Percentiles rank a stretch among this genome's conserved stretches.
Evolutionary conservation across 2,797 vertebrate species (phyloP).

Genomic region (Oceanodroma leucorhoa): DNA sequence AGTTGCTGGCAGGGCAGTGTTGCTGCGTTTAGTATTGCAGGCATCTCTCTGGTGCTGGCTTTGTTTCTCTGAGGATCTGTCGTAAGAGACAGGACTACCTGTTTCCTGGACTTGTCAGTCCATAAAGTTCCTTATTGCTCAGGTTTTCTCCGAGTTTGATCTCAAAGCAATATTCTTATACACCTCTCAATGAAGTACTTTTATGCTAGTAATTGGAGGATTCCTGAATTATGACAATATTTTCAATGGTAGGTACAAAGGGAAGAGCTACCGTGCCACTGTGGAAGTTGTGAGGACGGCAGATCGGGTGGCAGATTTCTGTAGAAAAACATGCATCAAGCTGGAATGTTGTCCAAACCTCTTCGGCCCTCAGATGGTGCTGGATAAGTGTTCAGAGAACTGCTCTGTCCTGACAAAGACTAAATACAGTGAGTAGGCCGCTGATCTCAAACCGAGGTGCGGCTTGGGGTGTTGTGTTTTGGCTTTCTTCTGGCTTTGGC

Average conservation of each 20-base stretch:
- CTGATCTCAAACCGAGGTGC: background rate
- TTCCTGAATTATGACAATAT: background rate
- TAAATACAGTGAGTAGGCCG: constrained; percentile 90
- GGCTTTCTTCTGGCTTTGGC: background rate
- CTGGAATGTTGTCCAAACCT: constrained; percentile 97
- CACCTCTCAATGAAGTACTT: background rate
- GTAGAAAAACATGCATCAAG: constrained; percentile 95
- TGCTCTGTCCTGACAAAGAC: constrained; percentile 99
- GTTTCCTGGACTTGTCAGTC: background rate
- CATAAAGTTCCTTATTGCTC: background rate
- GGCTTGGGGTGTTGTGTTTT: background rate
- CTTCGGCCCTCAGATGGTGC: constrained; percentile 94
- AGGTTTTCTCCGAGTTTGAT: background rate
- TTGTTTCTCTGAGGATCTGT: background rate
- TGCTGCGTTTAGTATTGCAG: background rate
- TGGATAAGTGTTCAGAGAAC: constrained; percentile 95
- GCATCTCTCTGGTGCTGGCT: background rate
- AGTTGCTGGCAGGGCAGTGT: background rate
- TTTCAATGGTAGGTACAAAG: constrained; percentile 88
- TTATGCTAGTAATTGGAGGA: background rate
- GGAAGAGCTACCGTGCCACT: constrained; percentile 96
- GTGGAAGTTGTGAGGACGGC: constrained; percentile 96
- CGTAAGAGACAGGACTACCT: background rate
- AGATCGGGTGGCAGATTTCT: constrained; percentile 94
- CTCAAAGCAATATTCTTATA: background rate